phyloP scores from a whole-genome alignment of 92 coral and sea anemone genomes.

The Epizoanthus scotinus region DNA sequence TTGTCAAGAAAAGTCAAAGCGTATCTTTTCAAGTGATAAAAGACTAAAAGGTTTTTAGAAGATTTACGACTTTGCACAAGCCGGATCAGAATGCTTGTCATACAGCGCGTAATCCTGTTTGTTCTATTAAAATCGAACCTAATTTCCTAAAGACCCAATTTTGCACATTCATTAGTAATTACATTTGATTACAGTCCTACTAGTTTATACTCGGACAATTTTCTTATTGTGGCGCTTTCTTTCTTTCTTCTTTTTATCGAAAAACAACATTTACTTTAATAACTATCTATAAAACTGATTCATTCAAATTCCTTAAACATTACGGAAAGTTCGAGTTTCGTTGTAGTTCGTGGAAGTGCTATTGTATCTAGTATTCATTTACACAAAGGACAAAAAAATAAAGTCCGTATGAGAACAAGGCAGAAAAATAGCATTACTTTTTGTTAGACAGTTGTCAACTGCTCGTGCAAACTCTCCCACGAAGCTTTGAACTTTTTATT shows the following conservation, averaged over 20 bases:
- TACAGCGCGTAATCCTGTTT: conserved; percentile 30
- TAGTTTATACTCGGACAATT: conserved; percentile 6
- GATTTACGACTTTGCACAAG: conserved; percentile 12
- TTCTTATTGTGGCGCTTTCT: neutral
- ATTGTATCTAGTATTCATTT: neutral
- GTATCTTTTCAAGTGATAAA: conserved; percentile 1
- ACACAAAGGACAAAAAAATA: conserved; percentile 5
- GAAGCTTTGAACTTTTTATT: conserved; percentile 19
- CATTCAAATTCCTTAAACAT: neutral
- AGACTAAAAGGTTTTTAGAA: conserved; percentile 10
- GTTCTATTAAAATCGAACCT: conserved; percentile 18
- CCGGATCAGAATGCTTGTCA: conserved; percentile 24
- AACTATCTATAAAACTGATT: conserved; percentile 1
- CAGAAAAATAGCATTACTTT: conserved; percentile 14
- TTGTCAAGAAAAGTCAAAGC: conserved; percentile 8
- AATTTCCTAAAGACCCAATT: conserved; percentile 39
- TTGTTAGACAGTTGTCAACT: neutral
- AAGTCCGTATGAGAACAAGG: conserved; percentile 24
- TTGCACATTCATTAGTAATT: conserved; percentile 41
- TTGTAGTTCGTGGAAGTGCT: neutral
- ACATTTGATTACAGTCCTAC: conserved; percentile 17
- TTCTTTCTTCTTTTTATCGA: neutral
- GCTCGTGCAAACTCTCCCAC: conserved; percentile 32
- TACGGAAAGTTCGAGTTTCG: neutral
- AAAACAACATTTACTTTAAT: neutral